Conservation (phyloP, 2,888 invertebrate species). For the Venusia cambrica region DNA sequence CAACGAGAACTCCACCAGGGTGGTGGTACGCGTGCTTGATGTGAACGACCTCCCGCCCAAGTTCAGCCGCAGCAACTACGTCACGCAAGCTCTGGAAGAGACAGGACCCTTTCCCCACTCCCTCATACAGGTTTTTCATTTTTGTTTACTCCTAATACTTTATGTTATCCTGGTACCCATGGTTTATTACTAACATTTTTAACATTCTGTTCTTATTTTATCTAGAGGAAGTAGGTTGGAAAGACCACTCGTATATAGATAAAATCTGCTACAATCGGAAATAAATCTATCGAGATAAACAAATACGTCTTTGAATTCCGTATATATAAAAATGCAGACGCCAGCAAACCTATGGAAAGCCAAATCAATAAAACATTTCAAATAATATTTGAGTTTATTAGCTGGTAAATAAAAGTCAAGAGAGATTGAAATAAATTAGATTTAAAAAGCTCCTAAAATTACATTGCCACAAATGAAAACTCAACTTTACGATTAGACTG, state of each 20-base stretch:
- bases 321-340: too few relatives aligned
- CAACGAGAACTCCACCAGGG: constrained; percentile 92
- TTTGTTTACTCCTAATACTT: constrained; percentile 32
- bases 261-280: too few relatives aligned
- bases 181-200: too few relatives aligned
- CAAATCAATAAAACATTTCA: too few relatives aligned
- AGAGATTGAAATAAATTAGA: constrained; percentile 5
- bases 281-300: too few relatives aligned
- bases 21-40: constrained; percentile 91
- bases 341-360: too few relatives aligned
- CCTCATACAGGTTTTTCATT: constrained; percentile 86
- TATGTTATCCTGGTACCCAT: constrained; percentile 11
- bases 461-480: constrained; percentile 19
- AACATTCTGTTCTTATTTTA: too few relatives aligned
- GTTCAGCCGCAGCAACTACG: constrained; percentile 86
- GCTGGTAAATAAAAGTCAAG: constrained; percentile 6
- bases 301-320: too few relatives aligned
- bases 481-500: constrained; percentile 12
- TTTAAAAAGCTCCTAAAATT: constrained; percentile 15
- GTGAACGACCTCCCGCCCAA: constrained; percentile 94
- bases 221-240: too few relatives aligned
- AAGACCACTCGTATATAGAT: too few relatives aligned
- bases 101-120: constrained; percentile 85
- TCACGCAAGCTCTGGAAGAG: constrained; percentile 88
- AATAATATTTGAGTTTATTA: constrained; percentile 4